Evolutionary conservation across 2,888 invertebrate genomes (phyloP).

Genomic region (Tryphoninae sp.): DNA sequence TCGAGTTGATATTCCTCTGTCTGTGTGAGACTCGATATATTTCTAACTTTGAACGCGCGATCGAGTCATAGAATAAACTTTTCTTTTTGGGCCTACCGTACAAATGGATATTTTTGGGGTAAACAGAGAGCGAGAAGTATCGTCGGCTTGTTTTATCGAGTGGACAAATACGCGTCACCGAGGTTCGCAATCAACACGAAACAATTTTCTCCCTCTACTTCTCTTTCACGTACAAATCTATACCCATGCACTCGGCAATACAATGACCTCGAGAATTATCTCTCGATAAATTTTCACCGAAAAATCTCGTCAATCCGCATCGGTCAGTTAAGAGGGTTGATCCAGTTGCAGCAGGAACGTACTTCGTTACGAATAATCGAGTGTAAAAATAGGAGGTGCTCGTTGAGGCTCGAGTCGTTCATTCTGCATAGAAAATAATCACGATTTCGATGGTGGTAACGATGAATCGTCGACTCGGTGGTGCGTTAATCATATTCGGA

Average conservation of each 20-base stretch:
- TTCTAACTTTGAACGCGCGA: background rate
- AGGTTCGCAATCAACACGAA: background rate
- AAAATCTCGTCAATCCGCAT: slow-evolving; percentile 28
- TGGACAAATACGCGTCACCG: background rate
- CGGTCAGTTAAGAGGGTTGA: slow-evolving; percentile 10
- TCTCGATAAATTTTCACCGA: slow-evolving; percentile 12
- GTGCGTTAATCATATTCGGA: slow-evolving; percentile 32
- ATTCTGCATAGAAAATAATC: background rate
- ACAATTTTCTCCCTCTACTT: slow-evolving; percentile 9
- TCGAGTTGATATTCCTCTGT: background rate
- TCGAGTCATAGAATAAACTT: slow-evolving; percentile 7
- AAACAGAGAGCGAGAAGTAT: background rate
- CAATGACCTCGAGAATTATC: slow-evolving; percentile 17
- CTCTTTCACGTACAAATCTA: background rate
- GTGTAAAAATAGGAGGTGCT: background rate
- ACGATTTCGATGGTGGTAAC: background rate
- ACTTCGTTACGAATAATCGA: background rate
- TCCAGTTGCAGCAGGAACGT: background rate
- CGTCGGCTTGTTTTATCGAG: slow-evolving; percentile 2
- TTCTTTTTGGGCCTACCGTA: background rate
- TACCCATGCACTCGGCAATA: background rate
- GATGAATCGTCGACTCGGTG: slow-evolving; percentile 1
- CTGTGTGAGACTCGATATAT: background rate
- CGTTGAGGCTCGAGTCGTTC: background rate
- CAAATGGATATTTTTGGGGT: slow-evolving; percentile 22